A percentile compares a stretch with the other conserved stretches of the same genome.
Conservation (phyloP, 1,140 invertebrate species). For the Octopus bimaculoides region DNA sequence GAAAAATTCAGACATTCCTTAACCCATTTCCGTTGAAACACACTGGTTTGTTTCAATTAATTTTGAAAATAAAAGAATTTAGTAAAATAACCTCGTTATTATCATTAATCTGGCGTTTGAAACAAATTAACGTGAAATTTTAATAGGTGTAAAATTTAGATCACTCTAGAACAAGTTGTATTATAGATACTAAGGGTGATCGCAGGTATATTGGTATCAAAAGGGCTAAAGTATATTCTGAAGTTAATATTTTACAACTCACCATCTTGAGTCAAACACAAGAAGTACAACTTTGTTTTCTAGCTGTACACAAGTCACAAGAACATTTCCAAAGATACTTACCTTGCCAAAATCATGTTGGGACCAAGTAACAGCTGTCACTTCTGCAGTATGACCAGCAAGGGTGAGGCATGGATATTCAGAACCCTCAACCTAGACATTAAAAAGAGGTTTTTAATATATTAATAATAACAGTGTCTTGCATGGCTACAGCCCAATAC, state of each 20-base stretch:
- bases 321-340: constrained; percentile 14
- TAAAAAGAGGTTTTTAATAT: neutral
- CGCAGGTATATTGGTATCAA: neutral
- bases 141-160: no score
- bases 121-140: no score
- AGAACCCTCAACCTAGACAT: neutral
- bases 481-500: neutral
- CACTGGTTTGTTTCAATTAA: no score
- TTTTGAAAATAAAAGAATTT: no score
- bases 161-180: no score
- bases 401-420: constrained; percentile 56
- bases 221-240: neutral
- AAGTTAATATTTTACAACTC: neutral
- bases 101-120: no score
- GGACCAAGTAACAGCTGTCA: constrained; percentile 81
- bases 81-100: no score
- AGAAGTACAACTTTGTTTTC: neutral
- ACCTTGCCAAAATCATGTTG: constrained; percentile 59
- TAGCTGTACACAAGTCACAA: neutral
- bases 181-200: no score
- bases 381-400: constrained; percentile 75
- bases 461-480: neutral
- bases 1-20: no score
- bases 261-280: neutral
- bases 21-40: no score